phyloP scores from a whole-genome alignment of 2,888 invertebrate species.

The Trissoscelio sp. region DNA sequence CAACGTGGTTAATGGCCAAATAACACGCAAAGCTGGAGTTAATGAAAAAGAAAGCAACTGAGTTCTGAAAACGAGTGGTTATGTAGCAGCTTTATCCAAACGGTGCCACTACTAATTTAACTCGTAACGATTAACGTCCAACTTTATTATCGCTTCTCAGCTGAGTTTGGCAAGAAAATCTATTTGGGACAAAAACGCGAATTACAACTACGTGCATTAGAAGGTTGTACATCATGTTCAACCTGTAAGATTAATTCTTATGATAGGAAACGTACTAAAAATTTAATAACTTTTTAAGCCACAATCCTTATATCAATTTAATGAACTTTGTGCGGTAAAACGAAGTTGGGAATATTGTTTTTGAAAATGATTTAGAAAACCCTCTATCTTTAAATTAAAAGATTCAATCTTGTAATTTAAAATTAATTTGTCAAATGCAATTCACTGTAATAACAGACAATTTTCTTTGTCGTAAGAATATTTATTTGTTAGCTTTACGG shows the following conservation, averaged over 20 bases:
- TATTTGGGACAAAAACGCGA: conserved; percentile 18
- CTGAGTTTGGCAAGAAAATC: conserved; percentile 33
- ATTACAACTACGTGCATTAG: not conserved
- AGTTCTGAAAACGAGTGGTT: conserved; percentile 14
- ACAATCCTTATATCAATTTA: too few relatives aligned
- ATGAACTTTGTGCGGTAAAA: too few relatives aligned
- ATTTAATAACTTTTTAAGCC: too few relatives aligned
- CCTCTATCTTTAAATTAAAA: too few relatives aligned
- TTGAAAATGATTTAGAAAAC: too few relatives aligned
- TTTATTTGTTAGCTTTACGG: too few relatives aligned
- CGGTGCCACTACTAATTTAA: conserved; percentile 19
- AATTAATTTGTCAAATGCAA: too few relatives aligned
- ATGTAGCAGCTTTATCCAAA: conserved; percentile 22
- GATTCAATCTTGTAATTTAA: too few relatives aligned
- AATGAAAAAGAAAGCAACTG: conserved; percentile 22
- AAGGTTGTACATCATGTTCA: not conserved
- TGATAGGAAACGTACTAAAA: not conserved
- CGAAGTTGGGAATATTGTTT: too few relatives aligned
- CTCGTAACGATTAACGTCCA: conserved; percentile 36
- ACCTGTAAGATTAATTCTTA: conserved; percentile 4
- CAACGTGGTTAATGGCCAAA: conserved; percentile 4
- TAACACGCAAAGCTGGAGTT: conserved; percentile 3
- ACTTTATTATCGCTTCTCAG: conserved; percentile 19
- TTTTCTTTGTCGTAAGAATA: too few relatives aligned
- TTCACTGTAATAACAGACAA: too few relatives aligned